Conservation (phyloP, 1,140 invertebrate species). For the Pristionchus pacificus region DNA sequence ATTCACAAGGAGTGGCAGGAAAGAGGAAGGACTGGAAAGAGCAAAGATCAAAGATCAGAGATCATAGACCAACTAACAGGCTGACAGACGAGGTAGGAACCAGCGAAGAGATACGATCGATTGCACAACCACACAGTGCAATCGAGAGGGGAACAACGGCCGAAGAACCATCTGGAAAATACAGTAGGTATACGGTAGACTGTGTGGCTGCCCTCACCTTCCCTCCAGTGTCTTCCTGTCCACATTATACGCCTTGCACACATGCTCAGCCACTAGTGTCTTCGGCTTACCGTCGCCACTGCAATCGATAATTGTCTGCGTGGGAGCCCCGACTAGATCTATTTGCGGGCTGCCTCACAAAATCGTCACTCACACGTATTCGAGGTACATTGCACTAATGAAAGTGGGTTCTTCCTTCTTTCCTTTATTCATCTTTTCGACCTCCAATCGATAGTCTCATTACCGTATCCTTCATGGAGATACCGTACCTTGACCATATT, state of each 20-base stretch:
- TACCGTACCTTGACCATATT: neutral
- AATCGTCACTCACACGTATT: neutral
- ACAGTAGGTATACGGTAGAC: no score
- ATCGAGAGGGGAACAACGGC: neutral
- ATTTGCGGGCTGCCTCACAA: neutral
- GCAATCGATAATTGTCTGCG: neutral
- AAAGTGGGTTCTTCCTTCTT: neutral
- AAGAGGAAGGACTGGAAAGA: neutral
- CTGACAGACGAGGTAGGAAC: neutral
- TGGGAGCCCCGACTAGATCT: no score
- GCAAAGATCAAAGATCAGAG: no score
- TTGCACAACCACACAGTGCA: neutral
- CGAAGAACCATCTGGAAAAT: neutral
- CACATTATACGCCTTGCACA: neutral
- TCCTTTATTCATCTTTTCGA: neutral
- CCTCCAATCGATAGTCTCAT: no score
- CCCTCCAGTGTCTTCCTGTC: neutral
- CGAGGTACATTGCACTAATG: neutral
- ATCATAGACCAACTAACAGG: neutral
- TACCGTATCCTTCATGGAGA: neutral
- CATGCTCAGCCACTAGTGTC: neutral
- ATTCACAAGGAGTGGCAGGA: neutral
- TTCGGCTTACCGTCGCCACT: neutral
- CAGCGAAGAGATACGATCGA: neutral
- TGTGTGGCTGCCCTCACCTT: neutral